phyloP scores from a whole-genome alignment of 2,113 vertebrate genomes.

The Centropus bengalensis region DNA sequence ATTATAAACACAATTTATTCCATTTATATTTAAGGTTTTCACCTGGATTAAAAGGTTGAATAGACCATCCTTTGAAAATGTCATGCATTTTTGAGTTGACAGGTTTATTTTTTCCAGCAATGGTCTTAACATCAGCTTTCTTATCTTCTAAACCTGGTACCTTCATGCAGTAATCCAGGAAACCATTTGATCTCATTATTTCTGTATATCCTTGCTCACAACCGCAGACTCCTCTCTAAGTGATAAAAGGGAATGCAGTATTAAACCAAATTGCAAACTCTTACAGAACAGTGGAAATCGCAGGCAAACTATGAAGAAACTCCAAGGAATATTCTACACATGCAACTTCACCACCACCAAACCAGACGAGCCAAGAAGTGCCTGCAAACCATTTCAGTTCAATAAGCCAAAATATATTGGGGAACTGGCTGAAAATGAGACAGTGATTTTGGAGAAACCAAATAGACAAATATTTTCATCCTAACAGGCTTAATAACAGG shows the following conservation, averaged over 20 bases:
- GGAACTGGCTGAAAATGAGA: not conserved
- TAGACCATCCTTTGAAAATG: slow-evolving; percentile 94
- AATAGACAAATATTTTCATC: not conserved
- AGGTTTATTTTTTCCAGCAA: slow-evolving; percentile 88
- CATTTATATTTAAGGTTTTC: slow-evolving; percentile 60
- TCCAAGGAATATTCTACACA: not conserved
- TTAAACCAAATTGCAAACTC: not conserved
- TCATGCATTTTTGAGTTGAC: slow-evolving; percentile 90
- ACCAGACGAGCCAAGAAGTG: not conserved
- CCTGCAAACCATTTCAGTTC: not conserved
- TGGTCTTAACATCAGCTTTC: slow-evolving; percentile 96
- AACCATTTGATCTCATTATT: slow-evolving; percentile 94
- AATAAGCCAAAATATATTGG: not conserved
- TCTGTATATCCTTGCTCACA: slow-evolving; percentile 94
- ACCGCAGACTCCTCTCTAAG: slow-evolving; percentile 91
- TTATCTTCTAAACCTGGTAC: slow-evolving; percentile 92
- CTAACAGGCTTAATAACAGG: not conserved
- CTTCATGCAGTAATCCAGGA: slow-evolving; percentile 97
- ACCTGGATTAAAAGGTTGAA: slow-evolving; percentile 94
- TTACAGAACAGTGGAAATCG: not conserved
- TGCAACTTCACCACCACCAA: not conserved
- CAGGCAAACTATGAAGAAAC: not conserved
- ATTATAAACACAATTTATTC: slow-evolving; percentile 30
- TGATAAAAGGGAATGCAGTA: slow-evolving; percentile 26
- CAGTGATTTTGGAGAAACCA: not conserved